phyloP scores from a whole-genome alignment of 2,797 vertebrate genomes.

The Lacerta agilis region DNA sequence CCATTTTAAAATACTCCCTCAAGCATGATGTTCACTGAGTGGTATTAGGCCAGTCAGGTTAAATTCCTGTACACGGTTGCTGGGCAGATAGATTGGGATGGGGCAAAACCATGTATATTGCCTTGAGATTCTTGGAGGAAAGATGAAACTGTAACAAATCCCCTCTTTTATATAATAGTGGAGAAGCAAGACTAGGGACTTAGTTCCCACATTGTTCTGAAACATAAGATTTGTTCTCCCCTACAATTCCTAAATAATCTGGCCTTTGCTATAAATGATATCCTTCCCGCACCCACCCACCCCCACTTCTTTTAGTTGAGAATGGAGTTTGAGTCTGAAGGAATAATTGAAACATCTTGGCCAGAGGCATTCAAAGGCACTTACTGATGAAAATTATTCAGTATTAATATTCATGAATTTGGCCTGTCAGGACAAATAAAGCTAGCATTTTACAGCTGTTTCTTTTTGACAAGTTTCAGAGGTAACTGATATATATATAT shows the following conservation, averaged over 20 bases:
- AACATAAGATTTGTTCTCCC: not conserved
- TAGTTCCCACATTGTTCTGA: not conserved
- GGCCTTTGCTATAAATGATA: not conserved
- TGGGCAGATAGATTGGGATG: not conserved
- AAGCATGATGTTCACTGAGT: not conserved
- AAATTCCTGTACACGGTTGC: not conserved
- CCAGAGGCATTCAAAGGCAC: slow-evolving; percentile 5
- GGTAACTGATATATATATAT: slow-evolving; percentile 49
- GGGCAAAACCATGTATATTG: not conserved
- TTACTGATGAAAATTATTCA: slow-evolving; percentile 51
- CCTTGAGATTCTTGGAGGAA: not conserved
- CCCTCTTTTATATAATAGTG: not conserved
- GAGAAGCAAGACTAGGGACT: not conserved
- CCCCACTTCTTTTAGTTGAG: not conserved
- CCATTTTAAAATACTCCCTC: not conserved
- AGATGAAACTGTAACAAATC: not conserved
- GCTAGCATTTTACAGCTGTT: slow-evolving; percentile 44
- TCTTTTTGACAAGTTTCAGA: slow-evolving; percentile 42
- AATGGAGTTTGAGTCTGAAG: slow-evolving; percentile 36
- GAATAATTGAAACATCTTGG: slow-evolving; percentile 45
- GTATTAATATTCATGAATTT: slow-evolving; percentile 55
- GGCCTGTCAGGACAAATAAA: slow-evolving; percentile 48
- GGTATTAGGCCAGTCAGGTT: not conserved
- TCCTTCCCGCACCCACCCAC: not conserved
- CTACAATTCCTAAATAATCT: slow-evolving; percentile 43